Conservation (phyloP, 2,888 invertebrate species). For the Caenorhabditis sp. region DNA sequence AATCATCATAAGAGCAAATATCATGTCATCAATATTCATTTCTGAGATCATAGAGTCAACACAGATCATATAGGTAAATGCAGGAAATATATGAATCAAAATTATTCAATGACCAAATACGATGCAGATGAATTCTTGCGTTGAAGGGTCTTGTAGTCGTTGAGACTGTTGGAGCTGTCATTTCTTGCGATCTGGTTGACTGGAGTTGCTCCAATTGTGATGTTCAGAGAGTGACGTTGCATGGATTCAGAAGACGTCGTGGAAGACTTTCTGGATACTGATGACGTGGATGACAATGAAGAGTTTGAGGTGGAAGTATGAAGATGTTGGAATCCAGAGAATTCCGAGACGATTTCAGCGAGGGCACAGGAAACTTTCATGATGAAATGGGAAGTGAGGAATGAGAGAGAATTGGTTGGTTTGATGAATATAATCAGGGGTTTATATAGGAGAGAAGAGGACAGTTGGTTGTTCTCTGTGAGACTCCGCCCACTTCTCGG, state of each 20-base stretch:
- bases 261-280: constrained; percentile 20
- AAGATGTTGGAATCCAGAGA: constrained; percentile 49
- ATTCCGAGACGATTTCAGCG: constrained; percentile 52
- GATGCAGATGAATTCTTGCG: constrained; percentile 28
- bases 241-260: constrained; percentile 18
- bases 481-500: constrained; percentile 3
- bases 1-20: not conserved
- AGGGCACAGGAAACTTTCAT: constrained; percentile 51
- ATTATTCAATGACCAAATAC: constrained; percentile 33
- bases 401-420: constrained; percentile 21
- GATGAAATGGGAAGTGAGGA: not conserved
- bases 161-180: constrained; percentile 33
- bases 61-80: not conserved
- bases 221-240: constrained; percentile 37
- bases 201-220: constrained; percentile 28
- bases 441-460: constrained; percentile 17
- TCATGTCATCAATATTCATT: not conserved
- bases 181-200: not conserved
- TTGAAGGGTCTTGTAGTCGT: constrained; percentile 31
- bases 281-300: constrained; percentile 8
- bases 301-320: constrained; percentile 26
- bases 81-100: not conserved
- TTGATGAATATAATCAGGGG: not conserved
- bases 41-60: not conserved
- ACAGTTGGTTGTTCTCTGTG: not conserved